Evolutionary conservation across 30 jellyfish, hydroid and myxozoan species (phyloP).

Genomic region (Cassiopea andromeda): DNA sequence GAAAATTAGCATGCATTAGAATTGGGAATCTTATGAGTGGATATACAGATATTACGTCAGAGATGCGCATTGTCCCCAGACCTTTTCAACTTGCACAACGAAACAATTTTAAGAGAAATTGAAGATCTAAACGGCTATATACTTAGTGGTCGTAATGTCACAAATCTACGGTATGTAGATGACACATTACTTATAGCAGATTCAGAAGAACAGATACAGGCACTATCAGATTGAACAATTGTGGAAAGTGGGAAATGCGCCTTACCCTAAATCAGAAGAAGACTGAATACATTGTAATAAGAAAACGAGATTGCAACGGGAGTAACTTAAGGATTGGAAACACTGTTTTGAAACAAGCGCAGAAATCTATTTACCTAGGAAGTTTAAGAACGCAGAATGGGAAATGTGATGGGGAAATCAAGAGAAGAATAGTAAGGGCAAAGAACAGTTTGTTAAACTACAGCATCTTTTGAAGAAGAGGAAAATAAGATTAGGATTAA

Average conservation of each 20-base stretch:
- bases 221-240: background rate
- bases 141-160: slow-evolving; percentile 15
- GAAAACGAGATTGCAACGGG: background rate
- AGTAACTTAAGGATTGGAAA: background rate
- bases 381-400: background rate
- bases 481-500: background rate
- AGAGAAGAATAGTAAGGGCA: background rate
- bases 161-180: slow-evolving; percentile 30
- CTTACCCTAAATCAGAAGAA: background rate
- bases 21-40: too few relatives aligned
- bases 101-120: slow-evolving; percentile 20
- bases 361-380: background rate
- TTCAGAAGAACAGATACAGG: slow-evolving; percentile 16
- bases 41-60: background rate
- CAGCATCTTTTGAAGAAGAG: background rate
- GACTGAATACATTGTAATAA: background rate
- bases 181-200: slow-evolving; percentile 39
- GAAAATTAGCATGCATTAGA: background rate
- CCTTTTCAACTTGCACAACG: slow-evolving; percentile 9
- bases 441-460: background rate
- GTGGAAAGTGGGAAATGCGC: background rate
- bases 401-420: background rate
- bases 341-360: background rate
- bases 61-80: background rate
- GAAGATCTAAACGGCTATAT: slow-evolving; percentile 14